Percentiles rank a stretch among this genome's conserved stretches.
phyloP scores from a whole-genome alignment of 2,113 vertebrate genomes.

The Micronycteris hirsuta region DNA sequence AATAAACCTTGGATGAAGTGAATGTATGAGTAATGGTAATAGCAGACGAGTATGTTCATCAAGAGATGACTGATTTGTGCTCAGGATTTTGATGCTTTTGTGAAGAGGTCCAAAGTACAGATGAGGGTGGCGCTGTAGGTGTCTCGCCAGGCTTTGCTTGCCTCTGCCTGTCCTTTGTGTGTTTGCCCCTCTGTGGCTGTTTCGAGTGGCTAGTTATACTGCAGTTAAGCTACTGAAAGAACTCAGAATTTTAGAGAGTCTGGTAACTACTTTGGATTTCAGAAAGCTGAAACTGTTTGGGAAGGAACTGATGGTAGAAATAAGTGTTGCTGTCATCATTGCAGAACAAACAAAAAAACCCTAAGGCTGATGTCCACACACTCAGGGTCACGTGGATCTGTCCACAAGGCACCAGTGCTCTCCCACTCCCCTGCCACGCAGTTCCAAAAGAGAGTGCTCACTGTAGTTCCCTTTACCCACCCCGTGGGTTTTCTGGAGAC shows the following conservation, averaged over 20 bases:
- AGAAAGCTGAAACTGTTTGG: not conserved
- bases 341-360: not conserved
- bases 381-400: not conserved
- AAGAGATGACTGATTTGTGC: not conserved
- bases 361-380: not conserved
- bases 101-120: not conserved
- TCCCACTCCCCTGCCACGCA: not conserved
- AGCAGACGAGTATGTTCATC: not conserved
- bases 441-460: not conserved
- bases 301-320: not conserved
- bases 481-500: not conserved
- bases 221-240: not conserved
- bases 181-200: not conserved
- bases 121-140: not conserved
- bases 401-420: not conserved
- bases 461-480: not conserved
- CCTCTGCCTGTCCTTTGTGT: not conserved
- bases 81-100: not conserved
- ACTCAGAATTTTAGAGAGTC: not conserved
- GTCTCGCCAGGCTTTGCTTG: not conserved
- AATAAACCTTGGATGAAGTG: conserved; percentile 3
- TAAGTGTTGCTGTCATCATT: not conserved
- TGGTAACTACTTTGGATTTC: not conserved
- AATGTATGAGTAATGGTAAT: not conserved
- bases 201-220: not conserved